phyloP scores from a whole-genome alignment of 2,113 vertebrate species.

The Chionis minor region DNA sequence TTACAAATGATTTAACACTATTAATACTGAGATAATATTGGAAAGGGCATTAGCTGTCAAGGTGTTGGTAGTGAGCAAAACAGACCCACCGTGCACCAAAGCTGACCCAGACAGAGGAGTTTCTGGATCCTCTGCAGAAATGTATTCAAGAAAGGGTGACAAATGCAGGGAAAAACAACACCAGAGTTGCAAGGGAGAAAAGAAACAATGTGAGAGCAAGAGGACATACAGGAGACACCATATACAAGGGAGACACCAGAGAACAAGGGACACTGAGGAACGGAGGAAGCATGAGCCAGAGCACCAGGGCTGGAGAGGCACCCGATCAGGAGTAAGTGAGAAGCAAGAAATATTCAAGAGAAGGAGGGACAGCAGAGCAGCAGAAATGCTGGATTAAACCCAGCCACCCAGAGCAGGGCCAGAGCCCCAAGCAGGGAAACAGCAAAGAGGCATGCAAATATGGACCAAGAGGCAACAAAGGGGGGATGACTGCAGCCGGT shows the following conservation, averaged over 20 bases:
- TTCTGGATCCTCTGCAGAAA: neutral
- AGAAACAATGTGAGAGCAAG: neutral
- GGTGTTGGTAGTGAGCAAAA: neutral
- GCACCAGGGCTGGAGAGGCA: neutral
- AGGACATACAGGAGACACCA: neutral
- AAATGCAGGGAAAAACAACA: neutral
- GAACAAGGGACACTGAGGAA: neutral
- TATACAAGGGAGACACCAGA: neutral
- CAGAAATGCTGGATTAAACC: neutral
- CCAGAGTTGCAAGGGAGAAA: neutral
- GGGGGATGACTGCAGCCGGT: rapidly evolving
- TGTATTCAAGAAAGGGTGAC: neutral
- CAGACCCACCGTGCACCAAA: neutral
- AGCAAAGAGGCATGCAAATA: neutral
- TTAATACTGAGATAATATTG: neutral
- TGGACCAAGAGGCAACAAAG: neutral
- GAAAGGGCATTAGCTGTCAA: neutral
- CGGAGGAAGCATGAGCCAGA: rapidly evolving
- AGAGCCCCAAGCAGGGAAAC: neutral
- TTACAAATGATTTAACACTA: neutral
- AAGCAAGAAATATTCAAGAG: neutral
- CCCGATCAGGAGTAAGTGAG: neutral
- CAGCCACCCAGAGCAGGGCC: neutral
- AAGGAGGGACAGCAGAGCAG: neutral
- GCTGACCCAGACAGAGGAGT: neutral